Base-by-base conservation (phyloP, 1,140 invertebrate genomes). In the Drosophila tropicalis region DNA sequence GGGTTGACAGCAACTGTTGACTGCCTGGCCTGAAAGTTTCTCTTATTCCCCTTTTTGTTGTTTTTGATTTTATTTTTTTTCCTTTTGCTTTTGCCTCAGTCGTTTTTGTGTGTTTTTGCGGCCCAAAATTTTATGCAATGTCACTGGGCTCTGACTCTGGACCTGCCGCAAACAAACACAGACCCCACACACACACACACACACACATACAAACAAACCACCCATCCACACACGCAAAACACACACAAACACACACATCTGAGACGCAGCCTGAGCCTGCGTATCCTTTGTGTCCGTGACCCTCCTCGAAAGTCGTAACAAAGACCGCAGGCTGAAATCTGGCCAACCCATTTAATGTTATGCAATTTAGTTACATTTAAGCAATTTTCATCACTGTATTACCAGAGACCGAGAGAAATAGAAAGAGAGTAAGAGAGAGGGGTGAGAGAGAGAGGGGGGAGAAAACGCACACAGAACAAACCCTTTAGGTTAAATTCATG, bases 271-370 rank as follows among this genome's bases (percentile, higher is more conserved):
- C 44, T 51, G 19, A 51, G 44, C 44, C 44, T 51, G 64, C 64
- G 72, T 57, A 57, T 70, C 73, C 73, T 76, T 76, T 76, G 73
- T 29, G 66, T 25, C 22, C 25, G 39, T 51, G 63, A 57, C 66
- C 62, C 44, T 55, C 66, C 73, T 73, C 73, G 63, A 72, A 74
- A 65, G 72, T 72, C 44, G 29, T 36, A 58, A 19, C 56, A 56
- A 39, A 60, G 61, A 47, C 41, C 41, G 61, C 40, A 60, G 57
- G 66, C 56, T 58, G 32, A 58, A 69, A 62, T 73, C 73, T 55
- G 73, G 73, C 65, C 73, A 76, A 70, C 73, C 73, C 73, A 76
- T 76, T 76, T 76, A 76, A 76, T 76, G 73, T 76, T 76, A 58
- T 58, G 56, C 56, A 58, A 58, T 58, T 58, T 36, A 58, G 56